Conservation (phyloP, 2,113 vertebrate genomes). For the Recurvirostra avosetta region DNA sequence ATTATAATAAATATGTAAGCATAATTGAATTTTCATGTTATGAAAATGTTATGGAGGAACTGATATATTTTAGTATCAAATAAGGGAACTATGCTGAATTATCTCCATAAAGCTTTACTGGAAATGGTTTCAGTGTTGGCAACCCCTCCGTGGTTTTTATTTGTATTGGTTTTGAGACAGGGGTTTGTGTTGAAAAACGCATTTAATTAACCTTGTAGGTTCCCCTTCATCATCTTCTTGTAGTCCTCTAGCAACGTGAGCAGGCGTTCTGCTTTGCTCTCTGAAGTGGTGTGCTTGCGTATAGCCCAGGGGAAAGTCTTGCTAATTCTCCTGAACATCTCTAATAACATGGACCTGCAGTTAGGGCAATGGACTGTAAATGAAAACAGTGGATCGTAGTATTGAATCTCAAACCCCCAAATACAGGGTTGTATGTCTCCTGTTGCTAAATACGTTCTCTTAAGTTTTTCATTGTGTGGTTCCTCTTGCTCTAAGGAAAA, state of each 20-base stretch:
- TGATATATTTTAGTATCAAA: slow-evolving; percentile 50
- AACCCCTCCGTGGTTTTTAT: slow-evolving; percentile 40
- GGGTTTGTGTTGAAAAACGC: not conserved
- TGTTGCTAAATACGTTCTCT: not conserved
- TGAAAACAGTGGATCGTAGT: not conserved
- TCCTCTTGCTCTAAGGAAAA: not conserved
- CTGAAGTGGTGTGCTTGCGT: not conserved
- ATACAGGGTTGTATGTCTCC: not conserved
- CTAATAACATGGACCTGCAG: not conserved
- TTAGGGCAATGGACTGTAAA: not conserved
- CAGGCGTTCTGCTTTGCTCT: not conserved
- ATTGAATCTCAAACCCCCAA: not conserved
- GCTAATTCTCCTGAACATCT: not conserved
- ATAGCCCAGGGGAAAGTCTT: not conserved
- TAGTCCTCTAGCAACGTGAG: not conserved
- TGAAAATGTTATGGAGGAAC: slow-evolving; percentile 1
- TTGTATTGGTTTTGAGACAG: slow-evolving; percentile 11
- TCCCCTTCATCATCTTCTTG: not conserved
- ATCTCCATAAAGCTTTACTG: slow-evolving; percentile 58
- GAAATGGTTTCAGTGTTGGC: slow-evolving; percentile 1
- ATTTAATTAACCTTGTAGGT: not conserved
- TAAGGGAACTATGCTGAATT: slow-evolving; percentile 39
- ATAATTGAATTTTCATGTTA: slow-evolving; percentile 18
- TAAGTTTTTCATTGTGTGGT: not conserved
- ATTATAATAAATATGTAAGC: slow-evolving; percentile 38